These are phyloP conservation scores for Mesopsocus fuscifrons DNA, from an alignment of 2,888 invertebrate species.

Conservation along the genomic window DNA sequence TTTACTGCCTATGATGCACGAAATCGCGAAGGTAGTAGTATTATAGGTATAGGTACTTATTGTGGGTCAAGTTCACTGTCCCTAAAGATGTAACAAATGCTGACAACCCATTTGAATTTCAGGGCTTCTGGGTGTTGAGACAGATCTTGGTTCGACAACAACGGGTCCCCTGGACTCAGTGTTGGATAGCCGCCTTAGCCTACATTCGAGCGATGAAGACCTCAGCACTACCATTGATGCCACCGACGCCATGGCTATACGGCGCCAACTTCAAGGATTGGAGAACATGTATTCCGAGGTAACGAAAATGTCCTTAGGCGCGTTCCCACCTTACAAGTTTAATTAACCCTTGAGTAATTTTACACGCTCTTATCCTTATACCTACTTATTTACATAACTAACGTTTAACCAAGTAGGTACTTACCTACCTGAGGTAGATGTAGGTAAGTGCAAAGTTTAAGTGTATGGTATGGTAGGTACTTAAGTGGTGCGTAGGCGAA, in stretches of 20 bases:
- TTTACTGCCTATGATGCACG: too few relatives aligned
- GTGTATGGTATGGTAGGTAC: too few relatives aligned
- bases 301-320: constrained; percentile 3
- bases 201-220: constrained; percentile 32
- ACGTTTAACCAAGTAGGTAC: not conserved
- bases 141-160: constrained; percentile 59
- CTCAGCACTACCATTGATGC: constrained; percentile 36
- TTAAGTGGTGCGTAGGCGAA: too few relatives aligned
- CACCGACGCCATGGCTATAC: constrained; percentile 55
- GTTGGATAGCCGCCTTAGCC: constrained; percentile 40
- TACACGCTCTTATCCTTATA: too few relatives aligned
- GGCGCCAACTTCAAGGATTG: constrained; percentile 60
- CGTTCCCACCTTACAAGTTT: too few relatives aligned
- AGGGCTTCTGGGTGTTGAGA: constrained; percentile 48
- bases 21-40: too few relatives aligned
- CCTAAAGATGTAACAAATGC: too few relatives aligned
- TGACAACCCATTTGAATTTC: too few relatives aligned
- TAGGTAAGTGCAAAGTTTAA: constrained; percentile 3
- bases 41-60: too few relatives aligned
- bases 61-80: too few relatives aligned
- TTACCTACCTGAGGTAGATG: not conserved
- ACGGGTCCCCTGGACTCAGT: constrained; percentile 59
- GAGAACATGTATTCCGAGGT: constrained; percentile 81
- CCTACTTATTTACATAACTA: too few relatives aligned
- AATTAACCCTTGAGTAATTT: too few relatives aligned